Base-by-base conservation (phyloP, 64 coral and sea anemone genomes). In the Dendrophyllia cribrosa region DNA sequence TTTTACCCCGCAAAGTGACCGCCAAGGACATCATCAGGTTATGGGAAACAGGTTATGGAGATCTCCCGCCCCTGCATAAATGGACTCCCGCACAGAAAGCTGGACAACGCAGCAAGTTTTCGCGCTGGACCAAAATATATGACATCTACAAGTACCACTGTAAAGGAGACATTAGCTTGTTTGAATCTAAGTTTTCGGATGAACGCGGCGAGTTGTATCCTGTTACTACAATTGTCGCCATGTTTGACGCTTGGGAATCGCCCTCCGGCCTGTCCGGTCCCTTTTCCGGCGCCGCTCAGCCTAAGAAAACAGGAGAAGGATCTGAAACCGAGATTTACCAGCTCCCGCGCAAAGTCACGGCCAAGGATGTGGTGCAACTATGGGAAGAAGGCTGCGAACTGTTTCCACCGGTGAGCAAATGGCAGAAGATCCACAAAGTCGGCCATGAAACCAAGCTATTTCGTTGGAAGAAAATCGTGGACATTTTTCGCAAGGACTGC, bases 371-470 rank as follows among this genome's bases (percentile, higher is more conserved):
- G 46, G 97, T 99, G 9, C 83, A 78, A 15, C 78, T 99, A 44
- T 99, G 97, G 97, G 94, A 96, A 15, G 88, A 99, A 74, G 97
- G 97, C 3, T 96, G 94, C 66, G 97, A 99, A 15, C 48, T 80
- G 25, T 99, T 99, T 13, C 97, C 97, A 21, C 91, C 97, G 3
- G 91, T 99, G 3, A 88, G 62, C 43, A 93, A 87, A 79, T 99
- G 97, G 97, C 94, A 94, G 9, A 99, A 99, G 87, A 95, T 95
- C 24, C 94, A 99, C 64, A 95, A 89, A 56, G 94, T 99, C 44
- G 97, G 97, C 52, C 97, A 99, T 62, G 97, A 99, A 88, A 99
- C 97, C 10, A 99, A 99, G 67, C 83, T 99, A 7, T 99, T 99
- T 83, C 77, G 97, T n/a, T 99, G 97, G 97, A 99, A 99, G 73